Percentiles rank a stretch among this genome's conserved stretches.
Conservation (phyloP, 2,888 invertebrate species). For the Scaptomyza tumidula region DNA sequence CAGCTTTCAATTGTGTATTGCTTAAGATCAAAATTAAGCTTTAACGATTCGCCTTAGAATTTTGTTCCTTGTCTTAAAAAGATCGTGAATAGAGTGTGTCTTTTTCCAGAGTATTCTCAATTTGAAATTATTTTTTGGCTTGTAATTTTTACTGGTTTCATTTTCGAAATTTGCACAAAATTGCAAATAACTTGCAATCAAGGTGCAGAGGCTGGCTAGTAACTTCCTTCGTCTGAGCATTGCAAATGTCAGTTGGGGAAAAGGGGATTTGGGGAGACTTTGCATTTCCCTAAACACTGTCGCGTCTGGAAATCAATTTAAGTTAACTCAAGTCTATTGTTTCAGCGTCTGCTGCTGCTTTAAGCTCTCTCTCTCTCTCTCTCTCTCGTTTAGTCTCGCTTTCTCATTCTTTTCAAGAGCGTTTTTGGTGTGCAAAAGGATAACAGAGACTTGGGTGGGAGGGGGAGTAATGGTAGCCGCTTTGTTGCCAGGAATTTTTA, state of each 20-base stretch:
- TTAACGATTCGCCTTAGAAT: too few species aligned
- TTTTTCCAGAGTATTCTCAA: constrained; percentile 4
- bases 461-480: constrained; percentile 4
- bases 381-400: constrained; percentile 4
- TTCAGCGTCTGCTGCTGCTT: constrained; percentile 66
- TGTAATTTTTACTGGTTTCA: constrained; percentile 23
- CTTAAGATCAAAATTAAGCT: too few species aligned
- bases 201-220: constrained; percentile 59
- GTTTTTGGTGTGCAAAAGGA: background rate
- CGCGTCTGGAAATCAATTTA: constrained; percentile 78
- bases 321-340: constrained; percentile 81
- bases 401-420: constrained; percentile 10
- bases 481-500: constrained; percentile 78
- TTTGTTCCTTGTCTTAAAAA: too few species aligned
- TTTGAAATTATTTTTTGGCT: background rate
- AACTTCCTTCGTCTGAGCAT: constrained; percentile 24
- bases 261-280: background rate
- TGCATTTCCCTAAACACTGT: constrained; percentile 59
- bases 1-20: too few species aligned
- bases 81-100: too few species aligned
- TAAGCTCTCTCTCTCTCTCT: constrained; percentile 36
- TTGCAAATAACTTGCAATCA: constrained; percentile 82
- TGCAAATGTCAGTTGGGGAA: background rate
- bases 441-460: background rate
- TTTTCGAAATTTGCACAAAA: constrained; percentile 70